Conservation (phyloP, 2,113 vertebrate species). For the Dermatemys mawii region DNA sequence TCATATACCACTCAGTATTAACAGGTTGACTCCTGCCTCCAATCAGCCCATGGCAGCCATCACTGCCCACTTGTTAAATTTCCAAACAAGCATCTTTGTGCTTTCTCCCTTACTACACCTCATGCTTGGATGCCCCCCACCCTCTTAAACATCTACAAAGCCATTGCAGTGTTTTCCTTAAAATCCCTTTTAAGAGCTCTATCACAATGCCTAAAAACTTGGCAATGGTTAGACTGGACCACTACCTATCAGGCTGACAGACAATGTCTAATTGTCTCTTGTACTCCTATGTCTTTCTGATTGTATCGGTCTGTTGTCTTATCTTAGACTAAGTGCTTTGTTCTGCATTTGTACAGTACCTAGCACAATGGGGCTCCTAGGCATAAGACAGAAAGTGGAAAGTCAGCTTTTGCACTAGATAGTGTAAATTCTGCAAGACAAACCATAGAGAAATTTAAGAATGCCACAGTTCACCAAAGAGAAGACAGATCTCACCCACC, state of each 20-base stretch:
- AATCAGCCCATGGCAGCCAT: background rate
- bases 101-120: background rate
- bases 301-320: background rate
- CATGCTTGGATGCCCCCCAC: background rate
- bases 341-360: background rate
- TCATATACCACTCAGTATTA: background rate
- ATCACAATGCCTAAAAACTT: background rate
- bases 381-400: background rate
- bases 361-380: background rate
- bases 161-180: background rate
- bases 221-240: background rate
- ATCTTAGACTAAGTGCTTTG: background rate
- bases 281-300: background rate
- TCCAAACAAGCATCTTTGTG: no score
- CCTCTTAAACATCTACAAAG: background rate
- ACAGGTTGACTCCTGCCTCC: background rate
- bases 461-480: background rate
- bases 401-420: background rate
- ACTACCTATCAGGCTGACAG: background rate
- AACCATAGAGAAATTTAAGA: accelerated
- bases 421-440: background rate
- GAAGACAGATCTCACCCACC: background rate
- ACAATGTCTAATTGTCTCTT: background rate
- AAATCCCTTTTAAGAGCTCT: background rate
- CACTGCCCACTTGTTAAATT: background rate